Percentiles rank a stretch among this genome's conserved stretches.
Evolutionary conservation across 35 echinoderm and acorn worm genomes (phyloP).

Genomic region (Hemicentrotus pulcherrimus): DNA sequence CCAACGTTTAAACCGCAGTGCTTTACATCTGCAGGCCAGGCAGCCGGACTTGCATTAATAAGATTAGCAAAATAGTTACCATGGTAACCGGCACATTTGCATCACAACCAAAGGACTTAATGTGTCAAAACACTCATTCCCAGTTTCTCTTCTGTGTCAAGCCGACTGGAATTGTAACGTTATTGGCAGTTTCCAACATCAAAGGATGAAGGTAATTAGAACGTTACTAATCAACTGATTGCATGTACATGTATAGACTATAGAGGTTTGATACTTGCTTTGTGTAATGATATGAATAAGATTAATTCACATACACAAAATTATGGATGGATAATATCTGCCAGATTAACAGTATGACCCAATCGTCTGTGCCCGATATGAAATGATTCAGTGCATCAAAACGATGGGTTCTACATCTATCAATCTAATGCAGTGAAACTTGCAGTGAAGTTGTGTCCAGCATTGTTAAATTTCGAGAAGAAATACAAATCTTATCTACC

Average conservation of each 20-base stretch:
- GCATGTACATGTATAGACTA: no score
- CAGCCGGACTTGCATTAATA: background rate
- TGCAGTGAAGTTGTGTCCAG: no score
- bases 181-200: background rate
- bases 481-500: no score
- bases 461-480: no score
- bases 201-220: background rate
- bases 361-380: background rate
- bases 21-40: background rate
- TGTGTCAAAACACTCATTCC: background rate
- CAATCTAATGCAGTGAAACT: no score
- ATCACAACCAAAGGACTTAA: background rate
- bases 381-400: background rate
- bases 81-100: background rate
- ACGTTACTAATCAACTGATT: background rate
- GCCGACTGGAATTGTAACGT: background rate
- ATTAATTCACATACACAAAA: no score
- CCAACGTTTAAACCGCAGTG: background rate
- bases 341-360: no score
- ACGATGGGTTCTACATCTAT: background rate
- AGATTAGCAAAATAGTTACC: slow-evolving; percentile 2
- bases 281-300: no score
- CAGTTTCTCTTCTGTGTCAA: background rate
- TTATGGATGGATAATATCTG: no score
- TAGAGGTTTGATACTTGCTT: no score